Evolutionary conservation across 2,113 vertebrate species (phyloP), one percentile per base, ranked within the genome.

Genomic region (Laterallus jamaicensis): DNA sequence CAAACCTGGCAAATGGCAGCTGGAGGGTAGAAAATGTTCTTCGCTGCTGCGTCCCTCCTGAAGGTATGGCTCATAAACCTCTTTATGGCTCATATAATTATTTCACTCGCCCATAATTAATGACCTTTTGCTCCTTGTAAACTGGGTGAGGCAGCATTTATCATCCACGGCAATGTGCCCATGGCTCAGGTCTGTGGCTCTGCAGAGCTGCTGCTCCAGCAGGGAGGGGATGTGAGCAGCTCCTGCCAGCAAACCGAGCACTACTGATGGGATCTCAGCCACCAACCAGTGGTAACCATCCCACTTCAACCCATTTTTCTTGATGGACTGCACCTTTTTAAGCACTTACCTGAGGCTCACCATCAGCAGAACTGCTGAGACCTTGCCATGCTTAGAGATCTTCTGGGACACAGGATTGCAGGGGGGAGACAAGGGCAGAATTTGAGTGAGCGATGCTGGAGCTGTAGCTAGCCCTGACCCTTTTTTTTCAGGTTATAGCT

Each of bases 111-210:
- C 50, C 18, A 12, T 82, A 80, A 94, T 82, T 40, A 82, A 55
- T 25, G 67, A 11, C 22, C 25, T 58, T 93, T 77, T 67, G 9
- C 39, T 92, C 35, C 19, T 63, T 37, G 49, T 21, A 35, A 13
- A 64, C 68, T 74, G 64, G 19, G 29, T 66, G 13, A 75, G 68
- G 28, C 2, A 15, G 28, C 19, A 86, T 62, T 77, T 18, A 35
- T 42, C 81, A 54, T 11, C 32, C 29, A 40, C 0, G 0, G 52
- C 18, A 18, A 4, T 2, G 28, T 50, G 70, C 50, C 52, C 1
- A 0, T 70, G 75, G 42, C 54, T 86, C 25, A 29, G 8, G 3
- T 18, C 60, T 39, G 0, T 31, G 59, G 49, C 44, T 83, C 76
- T 52, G 64, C 80, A 77, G 50, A 81, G 37, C 68, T 1, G 1